A percentile compares a stretch with the other conserved stretches of the same genome.
Conservation (phyloP, 2,888 invertebrate genomes). For the Drosophila dives region DNA sequence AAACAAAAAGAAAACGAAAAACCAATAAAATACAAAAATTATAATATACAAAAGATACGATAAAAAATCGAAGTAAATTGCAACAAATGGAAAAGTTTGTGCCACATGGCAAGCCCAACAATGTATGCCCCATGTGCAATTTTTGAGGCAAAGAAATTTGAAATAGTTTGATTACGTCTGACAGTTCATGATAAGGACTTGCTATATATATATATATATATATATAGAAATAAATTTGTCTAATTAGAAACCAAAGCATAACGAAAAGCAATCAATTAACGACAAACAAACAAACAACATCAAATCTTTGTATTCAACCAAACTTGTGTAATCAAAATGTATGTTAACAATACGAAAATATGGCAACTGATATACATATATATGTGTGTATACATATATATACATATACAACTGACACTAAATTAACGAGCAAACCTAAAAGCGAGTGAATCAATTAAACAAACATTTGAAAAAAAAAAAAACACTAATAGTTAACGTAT, state of each 20-base stretch:
- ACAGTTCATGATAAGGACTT: neutral
- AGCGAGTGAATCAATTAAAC: slow-evolving; percentile 37
- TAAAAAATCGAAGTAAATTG: slow-evolving; percentile 15
- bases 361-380: slow-evolving; percentile 6
- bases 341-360: slow-evolving; percentile 19
- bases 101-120: neutral
- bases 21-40: slow-evolving; percentile 19
- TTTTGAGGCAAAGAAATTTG: slow-evolving; percentile 2
- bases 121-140: neutral
- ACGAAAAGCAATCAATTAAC: slow-evolving; percentile 74
- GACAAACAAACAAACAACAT: slow-evolving; percentile 31
- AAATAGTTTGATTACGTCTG: neutral
- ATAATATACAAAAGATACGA: slow-evolving; percentile 20
- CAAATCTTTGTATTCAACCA: slow-evolving; percentile 33
- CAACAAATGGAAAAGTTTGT: neutral
- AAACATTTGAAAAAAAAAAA: slow-evolving; percentile 7
- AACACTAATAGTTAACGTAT: slow-evolving; percentile 7
- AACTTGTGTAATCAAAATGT: slow-evolving; percentile 44
- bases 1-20: neutral
- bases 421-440: slow-evolving; percentile 17
- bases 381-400: neutral
- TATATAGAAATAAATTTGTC: neutral
- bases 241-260: slow-evolving; percentile 27
- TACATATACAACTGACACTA: neutral
- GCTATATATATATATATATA: neutral